Base-by-base conservation (phyloP, 2,797 vertebrate genomes). In the Acridotheres tristis region DNA sequence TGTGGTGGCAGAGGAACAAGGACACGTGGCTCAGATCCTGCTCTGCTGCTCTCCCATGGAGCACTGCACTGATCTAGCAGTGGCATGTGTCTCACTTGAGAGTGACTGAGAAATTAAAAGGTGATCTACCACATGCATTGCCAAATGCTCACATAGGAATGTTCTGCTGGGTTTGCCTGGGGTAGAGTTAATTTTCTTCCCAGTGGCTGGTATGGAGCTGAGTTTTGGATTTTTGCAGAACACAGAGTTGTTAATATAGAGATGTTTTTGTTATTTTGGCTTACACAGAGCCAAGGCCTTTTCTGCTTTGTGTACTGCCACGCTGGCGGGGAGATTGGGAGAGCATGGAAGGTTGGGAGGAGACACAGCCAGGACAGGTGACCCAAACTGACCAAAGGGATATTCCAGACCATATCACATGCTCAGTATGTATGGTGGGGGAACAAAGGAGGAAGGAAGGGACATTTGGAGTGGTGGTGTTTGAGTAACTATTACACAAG, bases 381-480 rank as follows among this genome's bases (percentile, higher is more conserved):
- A 66, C 59, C 18, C 59, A 40, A 15, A 59, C 8, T 27, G 45
- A 27, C 58, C 79, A 58, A n/a, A 65, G n/a, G 38, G 15, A 47
- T 27, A 27, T 14, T 32, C 17, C 66, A 47, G 12, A 58, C 4
- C 16, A 0, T 8, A 40, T 18, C 51, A 34, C 40, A 53, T 47
- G 25, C 25, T 83, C n/a, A 14, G 9, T 30, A 11, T 27, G 0
- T 26, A 26, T 57, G 0, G 0, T 4, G 0, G 2, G 7, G 11
- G 6, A 10, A 40, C 16, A 29, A 45, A 53, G 17, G n/a, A 65
- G 29, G 25, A 77, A 53, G 16, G 6, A 51, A 20, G 15, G 40
- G 7, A 32, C 4, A 1, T 71, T 59, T 59, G 66, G 13, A 34
- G 13, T 47, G 15, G 22, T 40, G 12, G 4, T 18, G 6, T n/a